These are phyloP conservation scores for Clunio marinus DNA, from an alignment of 2,888 invertebrate genomes.

Conservation along the genomic window DNA sequence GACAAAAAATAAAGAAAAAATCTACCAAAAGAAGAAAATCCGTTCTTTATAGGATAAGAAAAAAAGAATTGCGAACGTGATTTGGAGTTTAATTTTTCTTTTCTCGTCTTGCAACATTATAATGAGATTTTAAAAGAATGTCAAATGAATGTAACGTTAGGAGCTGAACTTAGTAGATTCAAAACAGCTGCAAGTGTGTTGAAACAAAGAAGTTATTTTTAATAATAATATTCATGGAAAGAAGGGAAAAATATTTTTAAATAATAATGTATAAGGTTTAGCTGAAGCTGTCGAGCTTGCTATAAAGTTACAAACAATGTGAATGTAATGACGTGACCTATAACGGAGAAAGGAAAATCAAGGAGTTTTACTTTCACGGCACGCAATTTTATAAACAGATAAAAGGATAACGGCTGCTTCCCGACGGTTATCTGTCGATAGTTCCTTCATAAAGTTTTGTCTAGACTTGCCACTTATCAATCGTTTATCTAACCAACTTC, in stretches of 20 bases:
- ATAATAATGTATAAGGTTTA: too few species aligned
- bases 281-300: too few species aligned
- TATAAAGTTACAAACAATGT: too few species aligned
- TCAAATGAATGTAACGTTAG: constrained; percentile 15
- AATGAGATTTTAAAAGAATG: constrained; percentile 33
- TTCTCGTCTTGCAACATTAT: constrained; percentile 23
- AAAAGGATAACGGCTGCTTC: constrained; percentile 36
- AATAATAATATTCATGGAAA: neutral
- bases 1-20: neutral
- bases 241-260: too few species aligned
- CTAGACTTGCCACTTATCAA: too few species aligned
- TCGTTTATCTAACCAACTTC: too few species aligned
- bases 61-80: constrained; percentile 22
- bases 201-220: neutral
- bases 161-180: constrained; percentile 2
- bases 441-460: too few species aligned
- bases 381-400: constrained; percentile 29
- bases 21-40: constrained; percentile 16
- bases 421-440: too few species aligned
- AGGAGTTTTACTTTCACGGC: constrained; percentile 22
- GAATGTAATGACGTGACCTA: neutral
- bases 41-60: constrained; percentile 16
- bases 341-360: neutral
- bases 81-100: constrained; percentile 37
- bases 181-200: neutral